Evolutionary conservation across 2,888 invertebrate genomes (phyloP), one percentile per base, ranked within the genome.

Genomic region (Ochropleura leucogaster): DNA sequence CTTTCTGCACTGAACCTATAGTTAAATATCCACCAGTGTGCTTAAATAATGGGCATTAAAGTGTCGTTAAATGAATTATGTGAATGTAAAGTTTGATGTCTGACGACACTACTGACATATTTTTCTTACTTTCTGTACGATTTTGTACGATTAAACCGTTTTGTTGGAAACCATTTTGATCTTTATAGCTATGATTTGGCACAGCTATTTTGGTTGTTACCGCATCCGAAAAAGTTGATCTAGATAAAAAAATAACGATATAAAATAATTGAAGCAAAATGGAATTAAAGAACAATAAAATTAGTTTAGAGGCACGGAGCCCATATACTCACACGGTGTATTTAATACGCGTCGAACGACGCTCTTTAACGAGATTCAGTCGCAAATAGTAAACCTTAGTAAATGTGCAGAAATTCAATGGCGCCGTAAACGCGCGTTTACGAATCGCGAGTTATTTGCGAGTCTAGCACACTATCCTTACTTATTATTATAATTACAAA

Each of bases 211-310:
- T 55, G 18, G 64, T 51, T 5, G 46, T 64, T 68, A 65, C 59
- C 40, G 46, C 42, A 42, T 68, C 57, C 14, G 40, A 53, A 83
- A 68, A 68, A 62, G 51, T 53, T 80, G 84, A 80, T 80, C 74
- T 68, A 80, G 80, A 73, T 84, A 73, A 47, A 57, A 44, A 80
- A 74, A 65, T 68, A 57, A 65, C 55, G 7, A 40, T 62, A 51
- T 62, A 46, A 59, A 57, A n/a, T 0, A 64, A 55, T 78, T 49
- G 20, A 78, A 65, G 55, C 18, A 18, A 42, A 57, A 63, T 53
- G 9, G 5, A 49, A 60, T 18, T n/a, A n/a, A 55, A 18, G 9
- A 75, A 53, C n/a, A n/a, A 51, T 63, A 5, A 16, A 9, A 47
- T 55, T 46, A 0, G n/a, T 57, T 30, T n/a, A 77, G 12, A n/a